Base-by-base conservation (phyloP, 2,888 invertebrate species). In the Tipula confusa region DNA sequence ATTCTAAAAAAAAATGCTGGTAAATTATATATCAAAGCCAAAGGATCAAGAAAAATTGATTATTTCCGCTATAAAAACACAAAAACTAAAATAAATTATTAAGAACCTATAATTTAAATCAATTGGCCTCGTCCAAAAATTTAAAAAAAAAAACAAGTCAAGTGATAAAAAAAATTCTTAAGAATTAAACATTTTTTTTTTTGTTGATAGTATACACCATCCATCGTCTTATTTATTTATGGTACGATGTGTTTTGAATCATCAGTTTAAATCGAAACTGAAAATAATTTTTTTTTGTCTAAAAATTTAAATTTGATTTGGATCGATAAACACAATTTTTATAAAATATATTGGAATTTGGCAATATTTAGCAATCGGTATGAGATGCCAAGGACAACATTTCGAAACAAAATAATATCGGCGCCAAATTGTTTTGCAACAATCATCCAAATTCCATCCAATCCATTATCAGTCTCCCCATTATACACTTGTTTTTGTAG, bases 21-120 rank as follows among this genome's bases (percentile, higher is more conserved):
- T 64, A 64, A 64, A 64, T 64, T 64, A 64, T 64, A 64, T 64
- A 64, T 64, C 48, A 18, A 5, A 18, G 48, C 48, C n/a, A 64
- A 64, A 64, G 64, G 64, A 64, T 64, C 64, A 64, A 24, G 64
- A 64, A 64, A 64, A 64, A 64, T 64, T 64, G 64, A 64, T 64
- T 64, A 64, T 64, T 64, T 64, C 64, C 64, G 64, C 64, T 64
- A 64, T 24, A 64, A 64, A 64, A 24, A 64, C 7, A 64, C 64
- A 64, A n/a, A n/a, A n/a, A 64, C 64, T 9, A 64, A 64, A 64
- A 64, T 24, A 64, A 64, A 64, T 64, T 64, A 64, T 64, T 64
- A 64, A 18, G 64, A 64, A 64, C 64, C 64, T 64, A 64, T 64
- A 64, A 64, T 64, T 64, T 64, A 64, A 64, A 64, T 64, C 64